phyloP scores from a whole-genome alignment of 35 echinoderm and acorn worm genomes.

The Eucidaris tribuloides region DNA sequence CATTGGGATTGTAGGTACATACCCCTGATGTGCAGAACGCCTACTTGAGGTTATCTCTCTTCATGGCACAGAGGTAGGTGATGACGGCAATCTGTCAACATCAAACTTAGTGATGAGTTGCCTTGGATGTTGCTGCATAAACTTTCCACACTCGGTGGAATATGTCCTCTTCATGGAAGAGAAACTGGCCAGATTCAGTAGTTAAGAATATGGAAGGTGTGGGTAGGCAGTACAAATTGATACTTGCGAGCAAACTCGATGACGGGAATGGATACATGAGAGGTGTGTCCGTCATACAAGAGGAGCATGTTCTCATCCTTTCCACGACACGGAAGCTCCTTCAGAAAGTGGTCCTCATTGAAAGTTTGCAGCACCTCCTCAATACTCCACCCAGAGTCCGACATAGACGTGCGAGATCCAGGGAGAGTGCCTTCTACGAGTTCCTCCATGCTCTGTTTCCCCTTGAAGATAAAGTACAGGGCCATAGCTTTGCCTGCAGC shows the following conservation, averaged over 20 bases:
- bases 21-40: too few species aligned
- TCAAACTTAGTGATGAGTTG: too few species aligned
- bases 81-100: too few species aligned
- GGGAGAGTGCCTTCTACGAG: constrained; percentile 5
- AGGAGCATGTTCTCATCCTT: background rate
- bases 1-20: too few species aligned
- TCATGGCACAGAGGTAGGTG: too few species aligned
- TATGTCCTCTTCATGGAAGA: background rate
- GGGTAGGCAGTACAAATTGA: background rate
- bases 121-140: background rate
- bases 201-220: background rate
- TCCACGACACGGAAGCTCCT: background rate
- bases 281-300: constrained; percentile 32
- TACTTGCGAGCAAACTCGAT: background rate
- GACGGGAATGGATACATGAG: constrained; percentile 19
- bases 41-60: too few species aligned
- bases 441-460: background rate
- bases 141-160: background rate
- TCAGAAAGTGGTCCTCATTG: background rate
- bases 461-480: constrained; percentile 36
- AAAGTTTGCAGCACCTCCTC: background rate
- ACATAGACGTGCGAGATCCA: background rate
- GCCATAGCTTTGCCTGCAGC: background rate
- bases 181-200: background rate
- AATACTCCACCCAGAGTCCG: constrained; percentile 7